Base-by-base conservation (phyloP, 2,797 vertebrate species). In the Amblyopsis hoosieri region DNA sequence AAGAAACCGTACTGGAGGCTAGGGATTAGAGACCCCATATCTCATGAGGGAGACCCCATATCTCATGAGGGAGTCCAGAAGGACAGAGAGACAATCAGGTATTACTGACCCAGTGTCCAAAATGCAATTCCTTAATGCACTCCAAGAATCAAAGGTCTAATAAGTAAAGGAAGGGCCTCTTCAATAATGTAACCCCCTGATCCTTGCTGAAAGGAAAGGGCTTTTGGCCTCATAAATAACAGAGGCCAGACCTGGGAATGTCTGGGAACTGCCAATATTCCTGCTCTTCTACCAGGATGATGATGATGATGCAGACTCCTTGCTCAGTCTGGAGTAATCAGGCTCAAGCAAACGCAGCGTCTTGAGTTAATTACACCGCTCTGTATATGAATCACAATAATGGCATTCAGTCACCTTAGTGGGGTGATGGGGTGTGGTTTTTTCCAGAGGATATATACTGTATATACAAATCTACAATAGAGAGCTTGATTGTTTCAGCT, bases 51-150 rank as follows among this genome's bases (percentile, higher is more conserved):
- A 68, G 67, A 45, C 54, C 69, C 23, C 50, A 8, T n/a, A 63
- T 71, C 58, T 75, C 57, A 63, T 29, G 64, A 76, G 62, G 50
- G 51, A 68, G 67, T 79, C 69, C 62, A 48, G 65, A 76, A 64
- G 67, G 56, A 60, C 62, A 77, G 54, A 81, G 66, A 64, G 76
- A 71, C 69, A 79, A 63, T 78, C 67, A 17, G 77, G 76, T 69
- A 65, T 64, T 65, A 76, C 82, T 81, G 88, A 82, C 82, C 80
- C 72, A 69, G 75, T 49, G 37, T 42, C 37, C 37, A 42, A 79
- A 86, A 87, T 85, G 80, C 74, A 89, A 90, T 91, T 87, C 82
- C 88, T 90, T 92, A 92, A 92, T 92, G 91, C 83, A 90, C 89
- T 89, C 74, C 78, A 85, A 85, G 82, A 90, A 84, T 78, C 82